Evolutionary conservation across 1,140 invertebrate genomes (phyloP).

Genomic region (Lineus longissimus): DNA sequence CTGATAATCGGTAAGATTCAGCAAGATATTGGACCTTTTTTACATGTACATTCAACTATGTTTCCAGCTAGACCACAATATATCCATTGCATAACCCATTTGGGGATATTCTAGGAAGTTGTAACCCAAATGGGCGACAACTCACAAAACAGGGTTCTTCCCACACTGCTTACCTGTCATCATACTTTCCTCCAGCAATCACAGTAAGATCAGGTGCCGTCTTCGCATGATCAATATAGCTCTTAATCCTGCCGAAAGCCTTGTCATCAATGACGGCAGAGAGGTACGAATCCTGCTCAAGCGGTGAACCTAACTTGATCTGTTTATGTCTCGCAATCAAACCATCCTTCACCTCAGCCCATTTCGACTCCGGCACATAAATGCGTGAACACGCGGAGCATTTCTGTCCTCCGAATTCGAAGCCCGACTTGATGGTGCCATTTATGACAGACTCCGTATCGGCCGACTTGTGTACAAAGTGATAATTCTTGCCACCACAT

Average conservation of each 20-base stretch:
- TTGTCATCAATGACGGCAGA: conserved; percentile 94
- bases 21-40: no score
- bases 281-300: conserved; percentile 78
- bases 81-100: no score
- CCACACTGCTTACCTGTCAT: conserved; percentile 73
- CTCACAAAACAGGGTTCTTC: no score
- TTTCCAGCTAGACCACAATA: no score
- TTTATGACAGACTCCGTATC: conserved; percentile 78
- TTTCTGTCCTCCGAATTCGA: conserved; percentile 95
- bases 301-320: conserved; percentile 78
- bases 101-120: no score
- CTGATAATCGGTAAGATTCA: no score
- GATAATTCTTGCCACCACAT: conserved; percentile 99
- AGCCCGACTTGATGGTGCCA: conserved; percentile 83
- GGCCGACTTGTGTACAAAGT: conserved; percentile 91
- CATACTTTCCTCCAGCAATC: conserved; percentile 82
- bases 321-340: conserved; percentile 47
- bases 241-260: conserved; percentile 83
- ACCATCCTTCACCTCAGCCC: conserved; percentile 65
- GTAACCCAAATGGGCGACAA: no score
- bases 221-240: conserved; percentile 89
- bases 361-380: conserved; percentile 89
- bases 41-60: no score
- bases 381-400: conserved; percentile 96
- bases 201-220: conserved; percentile 71